Conservation (phyloP, 2,797 vertebrate genomes). For the Coracias cyanogaster region DNA sequence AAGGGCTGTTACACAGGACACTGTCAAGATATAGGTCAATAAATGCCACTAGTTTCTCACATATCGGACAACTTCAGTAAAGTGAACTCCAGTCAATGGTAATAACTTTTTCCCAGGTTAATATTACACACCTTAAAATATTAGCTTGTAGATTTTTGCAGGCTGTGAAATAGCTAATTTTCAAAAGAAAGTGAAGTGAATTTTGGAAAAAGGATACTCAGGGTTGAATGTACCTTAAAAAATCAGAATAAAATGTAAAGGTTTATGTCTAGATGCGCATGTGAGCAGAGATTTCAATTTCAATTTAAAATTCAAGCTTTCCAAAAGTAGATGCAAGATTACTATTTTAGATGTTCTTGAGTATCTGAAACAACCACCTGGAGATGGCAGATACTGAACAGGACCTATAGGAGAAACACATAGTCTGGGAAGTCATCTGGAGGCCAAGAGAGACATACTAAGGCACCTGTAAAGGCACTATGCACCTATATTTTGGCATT, state of each 20-base stretch:
- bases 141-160: neutral
- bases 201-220: neutral
- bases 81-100: neutral
- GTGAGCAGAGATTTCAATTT: neutral
- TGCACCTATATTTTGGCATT: neutral
- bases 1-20: neutral
- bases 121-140: neutral
- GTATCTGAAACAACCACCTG: neutral
- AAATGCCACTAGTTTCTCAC: neutral
- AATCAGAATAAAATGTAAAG: neutral
- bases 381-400: neutral
- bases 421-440: neutral
- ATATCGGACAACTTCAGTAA: neutral
- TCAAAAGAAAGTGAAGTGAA: neutral
- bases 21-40: neutral
- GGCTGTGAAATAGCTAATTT: neutral
- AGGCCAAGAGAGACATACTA: neutral
- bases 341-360: neutral
- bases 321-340: neutral
- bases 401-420: neutral
- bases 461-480: neutral
- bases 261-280: neutral
- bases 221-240: neutral
- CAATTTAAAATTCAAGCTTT: neutral
- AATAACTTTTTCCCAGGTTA: neutral